phyloP scores from a whole-genome alignment of 2,888 invertebrate genomes.

The Agrochola lychnidis region DNA sequence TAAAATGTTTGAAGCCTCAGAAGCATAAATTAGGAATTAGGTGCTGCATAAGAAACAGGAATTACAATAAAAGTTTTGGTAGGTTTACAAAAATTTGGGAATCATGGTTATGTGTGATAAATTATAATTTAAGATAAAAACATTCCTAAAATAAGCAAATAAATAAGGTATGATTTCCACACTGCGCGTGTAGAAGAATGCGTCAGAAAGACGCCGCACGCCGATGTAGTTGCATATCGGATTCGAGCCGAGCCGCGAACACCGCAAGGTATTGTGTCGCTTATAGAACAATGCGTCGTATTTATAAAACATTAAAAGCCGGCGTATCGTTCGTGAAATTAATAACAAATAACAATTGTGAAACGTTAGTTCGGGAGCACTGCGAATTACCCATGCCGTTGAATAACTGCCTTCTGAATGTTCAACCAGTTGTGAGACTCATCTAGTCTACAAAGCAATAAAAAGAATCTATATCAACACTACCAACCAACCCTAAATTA shows the following conservation, averaged over 20 bases:
- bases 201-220: conserved; percentile 78
- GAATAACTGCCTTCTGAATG: conserved; percentile 79
- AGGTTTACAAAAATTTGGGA: background rate
- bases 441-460: conserved; percentile 42
- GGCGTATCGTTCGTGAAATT: conserved; percentile 90
- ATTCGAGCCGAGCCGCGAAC: conserved; percentile 84
- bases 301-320: conserved; percentile 91
- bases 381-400: conserved; percentile 87
- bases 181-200: conserved; percentile 76
- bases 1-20: background rate
- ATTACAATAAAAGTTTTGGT: background rate
- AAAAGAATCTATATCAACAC: conserved; percentile 6
- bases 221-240: conserved; percentile 82
- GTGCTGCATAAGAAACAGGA: background rate
- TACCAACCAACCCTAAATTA: background rate
- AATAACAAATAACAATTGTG: conserved; percentile 91
- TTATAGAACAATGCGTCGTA: conserved; percentile 90
- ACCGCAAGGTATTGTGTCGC: conserved; percentile 88
- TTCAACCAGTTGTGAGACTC: conserved; percentile 59
- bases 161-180: conserved; percentile 61
- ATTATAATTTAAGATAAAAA: background rate
- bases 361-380: conserved; percentile 89
- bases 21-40: background rate
- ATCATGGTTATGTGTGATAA: background rate
- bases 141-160: conserved; percentile 6